These are phyloP conservation scores for Meleagris gallopavo DNA, from an alignment of 2,113 vertebrate genomes.

Conservation along the genomic window DNA sequence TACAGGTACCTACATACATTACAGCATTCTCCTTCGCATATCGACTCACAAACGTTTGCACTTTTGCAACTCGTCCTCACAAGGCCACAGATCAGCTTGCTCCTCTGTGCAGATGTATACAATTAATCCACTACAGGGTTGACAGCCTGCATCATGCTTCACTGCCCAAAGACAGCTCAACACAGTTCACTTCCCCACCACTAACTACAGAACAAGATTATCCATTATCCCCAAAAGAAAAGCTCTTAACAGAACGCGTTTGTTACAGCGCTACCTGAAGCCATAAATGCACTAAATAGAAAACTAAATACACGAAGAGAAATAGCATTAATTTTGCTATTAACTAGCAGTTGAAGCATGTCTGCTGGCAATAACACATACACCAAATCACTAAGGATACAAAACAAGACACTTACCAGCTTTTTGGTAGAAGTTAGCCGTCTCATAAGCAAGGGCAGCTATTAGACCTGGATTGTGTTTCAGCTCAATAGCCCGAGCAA, in stretches of 20 bases:
- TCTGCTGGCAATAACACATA: neutral
- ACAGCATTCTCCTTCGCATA: neutral
- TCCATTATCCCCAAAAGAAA: neutral
- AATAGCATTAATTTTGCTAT: neutral
- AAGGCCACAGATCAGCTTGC: neutral
- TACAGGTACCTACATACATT: fast-evolving
- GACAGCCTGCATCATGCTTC: neutral
- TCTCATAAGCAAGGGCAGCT: conserved; percentile 93
- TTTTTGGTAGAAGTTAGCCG: conserved; percentile 96
- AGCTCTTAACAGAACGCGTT: neutral
- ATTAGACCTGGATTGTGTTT: conserved; percentile 93
- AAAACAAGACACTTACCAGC: conserved; percentile 83
- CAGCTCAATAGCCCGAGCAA: conserved; percentile 96
- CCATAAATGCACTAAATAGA: neutral
- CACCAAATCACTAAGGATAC: neutral
- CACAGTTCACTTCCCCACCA: neutral
- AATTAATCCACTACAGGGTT: neutral
- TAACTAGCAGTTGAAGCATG: neutral
- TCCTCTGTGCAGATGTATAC: neutral
- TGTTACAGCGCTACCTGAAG: neutral
- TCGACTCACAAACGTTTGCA: neutral
- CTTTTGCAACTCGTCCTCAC: neutral
- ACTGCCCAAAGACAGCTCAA: neutral
- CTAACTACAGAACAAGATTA: neutral
- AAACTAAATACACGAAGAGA: neutral